phyloP scores from a whole-genome alignment of 1,140 invertebrate species.

The Ladona fulva region DNA sequence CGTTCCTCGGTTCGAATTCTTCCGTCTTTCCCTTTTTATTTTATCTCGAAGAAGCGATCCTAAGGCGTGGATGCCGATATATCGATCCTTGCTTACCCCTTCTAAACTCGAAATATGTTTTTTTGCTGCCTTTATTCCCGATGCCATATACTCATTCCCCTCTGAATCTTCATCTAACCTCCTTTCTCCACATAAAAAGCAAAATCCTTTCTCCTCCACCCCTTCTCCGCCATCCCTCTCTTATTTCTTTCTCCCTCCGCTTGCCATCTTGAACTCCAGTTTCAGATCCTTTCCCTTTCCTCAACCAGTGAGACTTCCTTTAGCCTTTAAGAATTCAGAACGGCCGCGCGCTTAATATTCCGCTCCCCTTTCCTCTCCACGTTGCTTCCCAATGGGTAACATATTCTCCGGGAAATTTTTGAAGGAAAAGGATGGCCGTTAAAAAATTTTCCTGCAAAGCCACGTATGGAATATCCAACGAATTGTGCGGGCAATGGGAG shows the following conservation, averaged over 20 bases:
- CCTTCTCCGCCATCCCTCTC: background rate
- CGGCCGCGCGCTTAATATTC: background rate
- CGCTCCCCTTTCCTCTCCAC: too few relatives aligned
- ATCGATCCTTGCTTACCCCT: too few relatives aligned
- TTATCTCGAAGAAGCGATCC: too few relatives aligned
- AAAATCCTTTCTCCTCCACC: background rate
- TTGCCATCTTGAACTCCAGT: too few relatives aligned
- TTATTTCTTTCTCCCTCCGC: background rate
- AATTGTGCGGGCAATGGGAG: background rate
- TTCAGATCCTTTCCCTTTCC: background rate
- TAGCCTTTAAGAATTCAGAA: background rate
- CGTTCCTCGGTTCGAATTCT: too few relatives aligned
- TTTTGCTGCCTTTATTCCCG: too few relatives aligned
- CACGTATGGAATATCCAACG: background rate
- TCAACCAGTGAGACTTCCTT: background rate
- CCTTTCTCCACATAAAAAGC: background rate
- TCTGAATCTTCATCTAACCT: too few relatives aligned
- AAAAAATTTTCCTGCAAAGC: background rate
- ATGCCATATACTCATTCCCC: too few relatives aligned
- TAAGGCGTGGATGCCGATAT: too few relatives aligned
- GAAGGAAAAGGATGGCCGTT: background rate
- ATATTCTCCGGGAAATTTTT: slow-evolving; percentile 2
- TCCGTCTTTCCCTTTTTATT: too few relatives aligned
- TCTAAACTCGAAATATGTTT: too few relatives aligned
- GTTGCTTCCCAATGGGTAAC: slow-evolving; percentile 2